Evolutionary conservation across 1,140 invertebrate species (phyloP).

Genomic region (Zaprionus nigranus): DNA sequence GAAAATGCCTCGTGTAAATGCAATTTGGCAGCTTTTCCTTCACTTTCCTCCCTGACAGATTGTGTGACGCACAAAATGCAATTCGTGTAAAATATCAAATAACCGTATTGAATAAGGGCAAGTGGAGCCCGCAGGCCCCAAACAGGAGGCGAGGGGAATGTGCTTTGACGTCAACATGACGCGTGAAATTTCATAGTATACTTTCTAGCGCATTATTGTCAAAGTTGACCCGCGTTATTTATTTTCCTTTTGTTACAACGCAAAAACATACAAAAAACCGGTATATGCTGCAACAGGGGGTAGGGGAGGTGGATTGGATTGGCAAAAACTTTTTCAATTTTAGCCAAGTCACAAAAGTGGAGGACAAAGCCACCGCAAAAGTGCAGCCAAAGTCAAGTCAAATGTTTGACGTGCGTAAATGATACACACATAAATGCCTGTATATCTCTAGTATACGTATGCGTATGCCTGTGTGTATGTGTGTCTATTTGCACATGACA

Average conservation of each 20-base stretch:
- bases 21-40: slow-evolving; percentile 57
- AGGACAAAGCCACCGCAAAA: slow-evolving; percentile 18
- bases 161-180: slow-evolving; percentile 29
- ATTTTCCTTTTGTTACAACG: slow-evolving; percentile 2
- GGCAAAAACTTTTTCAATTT: slow-evolving; percentile 68
- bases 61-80: slow-evolving; percentile 43
- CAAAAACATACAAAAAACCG: slow-evolving; percentile 15
- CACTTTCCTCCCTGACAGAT: slow-evolving; percentile 24
- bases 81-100: slow-evolving; percentile 48
- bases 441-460: slow-evolving; percentile 19
- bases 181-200: slow-evolving; percentile 38
- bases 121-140: background rate
- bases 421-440: slow-evolving; percentile 54
- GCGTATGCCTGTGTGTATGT: background rate
- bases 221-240: slow-evolving; percentile 13
- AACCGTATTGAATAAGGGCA: slow-evolving; percentile 42
- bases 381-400: slow-evolving; percentile 66
- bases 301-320: background rate
- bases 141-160: background rate
- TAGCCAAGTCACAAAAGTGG: slow-evolving; percentile 18
- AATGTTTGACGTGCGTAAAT: slow-evolving; percentile 66
- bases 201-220: slow-evolving; percentile 39
- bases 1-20: slow-evolving; percentile 66
- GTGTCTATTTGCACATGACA: slow-evolving; percentile 52
- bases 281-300: background rate